Evolutionary conservation across 2,113 vertebrate species (phyloP).

Genomic region (Microcebus murinus): DNA sequence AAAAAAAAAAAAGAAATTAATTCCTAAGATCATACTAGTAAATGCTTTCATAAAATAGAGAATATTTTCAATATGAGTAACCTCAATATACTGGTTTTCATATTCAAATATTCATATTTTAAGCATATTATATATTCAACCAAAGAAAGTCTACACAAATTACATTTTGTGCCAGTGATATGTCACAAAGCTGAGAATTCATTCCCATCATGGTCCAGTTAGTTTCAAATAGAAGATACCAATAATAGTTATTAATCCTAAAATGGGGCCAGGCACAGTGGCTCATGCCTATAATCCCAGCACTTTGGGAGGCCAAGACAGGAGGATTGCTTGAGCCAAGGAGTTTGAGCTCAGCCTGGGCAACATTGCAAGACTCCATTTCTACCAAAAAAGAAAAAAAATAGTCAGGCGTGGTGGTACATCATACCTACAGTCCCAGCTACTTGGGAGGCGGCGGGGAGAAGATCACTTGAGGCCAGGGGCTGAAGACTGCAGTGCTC

Average conservation of each 20-base stretch:
- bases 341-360: no score
- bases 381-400: no score
- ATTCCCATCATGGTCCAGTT: neutral
- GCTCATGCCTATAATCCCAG: no score
- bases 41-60: slow-evolving; percentile 15
- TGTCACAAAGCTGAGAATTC: neutral
- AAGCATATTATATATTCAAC: neutral
- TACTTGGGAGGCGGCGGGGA: no score
- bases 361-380: no score
- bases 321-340: no score
- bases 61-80: neutral
- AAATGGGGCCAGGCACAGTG: neutral
- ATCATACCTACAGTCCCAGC: no score
- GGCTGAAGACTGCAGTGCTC: no score
- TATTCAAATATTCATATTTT: slow-evolving; percentile 3
- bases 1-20: neutral
- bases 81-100: neutral
- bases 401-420: no score
- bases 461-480: no score
- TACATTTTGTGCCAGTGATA: slow-evolving; percentile 11
- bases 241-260: neutral
- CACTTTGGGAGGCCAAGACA: no score
- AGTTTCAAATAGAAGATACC: neutral
- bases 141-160: slow-evolving; percentile 13
- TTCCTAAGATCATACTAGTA: neutral